Evolutionary conservation across 2,888 invertebrate genomes (phyloP), one percentile per base, ranked within the genome.

Genomic region (Crematogaster levior): DNA sequence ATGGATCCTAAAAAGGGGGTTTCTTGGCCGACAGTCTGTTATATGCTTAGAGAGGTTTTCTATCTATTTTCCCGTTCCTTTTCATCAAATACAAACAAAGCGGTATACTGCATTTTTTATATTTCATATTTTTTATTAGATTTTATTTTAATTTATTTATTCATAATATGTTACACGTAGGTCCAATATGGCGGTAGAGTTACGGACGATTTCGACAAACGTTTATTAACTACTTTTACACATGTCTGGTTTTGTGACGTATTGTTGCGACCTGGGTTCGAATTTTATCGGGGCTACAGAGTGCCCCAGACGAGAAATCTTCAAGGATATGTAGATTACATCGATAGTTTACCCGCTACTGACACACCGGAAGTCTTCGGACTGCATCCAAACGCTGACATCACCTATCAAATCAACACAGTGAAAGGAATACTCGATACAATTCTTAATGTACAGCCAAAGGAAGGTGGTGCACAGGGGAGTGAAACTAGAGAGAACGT

Each of bases 281-380:
- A 98, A 93, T 99, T 99, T 95, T 98, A 98, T 93, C 97, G 97
- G 92, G 98, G 97, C 51, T 99, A 99, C 94, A 97, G 97, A 95
- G 98, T 99, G 30, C 99, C 99, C 0, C 97, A 96, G 92, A 97
- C 97, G 0, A 96, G 97, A 91, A 97, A 97, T 92, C 95, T 98
- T 65, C 97, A 97, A 87, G 96, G 96, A 5, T 98, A 98, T 93
- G 95, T 98, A 51, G 97, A 98, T 93, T 98, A 98, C 92, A 98
- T 99, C 75, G 98, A 97, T 91, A 96, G 96, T 91, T 95, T 99
- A 86, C 98, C 98, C 1, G 95, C 96, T 27, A 97, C 97, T 30
- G 99, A 99, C 94, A 97, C 98, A 1, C 99, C 99, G 0, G 98
- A 99, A 95, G 98, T 98, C 10, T 99, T 99, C 94, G 99, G 99